Base-by-base conservation (phyloP, 2,113 vertebrate species). In the Glaucidium brasilianum region DNA sequence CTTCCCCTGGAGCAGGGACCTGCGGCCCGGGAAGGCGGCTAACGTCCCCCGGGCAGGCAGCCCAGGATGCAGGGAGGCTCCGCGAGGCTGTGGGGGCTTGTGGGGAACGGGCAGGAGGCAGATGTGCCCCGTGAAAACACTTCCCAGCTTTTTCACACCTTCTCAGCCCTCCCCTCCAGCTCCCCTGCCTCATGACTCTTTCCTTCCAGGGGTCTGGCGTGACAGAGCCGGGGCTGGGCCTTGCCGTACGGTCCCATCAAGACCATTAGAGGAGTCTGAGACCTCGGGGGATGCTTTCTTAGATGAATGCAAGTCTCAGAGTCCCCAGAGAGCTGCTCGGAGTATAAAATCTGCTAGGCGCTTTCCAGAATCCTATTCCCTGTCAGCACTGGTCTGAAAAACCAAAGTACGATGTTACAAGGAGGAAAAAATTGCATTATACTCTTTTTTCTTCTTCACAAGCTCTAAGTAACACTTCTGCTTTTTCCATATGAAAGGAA, bases 341-440 rank as follows among this genome's bases (percentile, higher is more conserved):
- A 23, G 63, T 13, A 26, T 32, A 37, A n/a, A 88, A 55, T 27
- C 85, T 11, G 17, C 26, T 16, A 3, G 1, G 59, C 66, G 72
- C 76, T 73, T 83, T 68, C 67, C 83, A 75, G 62, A 88, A 26
- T 25, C 60, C 85, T 27, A 30, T 35, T 88, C 63, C 64, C 89
- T 88, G 55, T 43, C 90, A 88, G 84, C 27, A 4, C 12, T 2
- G 66, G 43, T 71, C 92, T 95, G 92, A 88, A 63, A 74, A 84
- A 74, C 5, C 34, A 20, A 71, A 77, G 79, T 10, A 34, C 4
- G 0, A 49, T 3, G 41, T 47, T 90, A 45, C 34, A 60, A 82
- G 94, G 90, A 92, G 82, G 94, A 22, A 94, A 64, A 93, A 96
- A 96, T 95, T 58, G 75, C 88, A 74, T 94, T 95, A 80, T 76